Percentiles rank a stretch among this genome's conserved stretches.
Evolutionary conservation across 2,113 vertebrate species (phyloP).

Genomic region (Rhegmatorhina hoffmannsi): DNA sequence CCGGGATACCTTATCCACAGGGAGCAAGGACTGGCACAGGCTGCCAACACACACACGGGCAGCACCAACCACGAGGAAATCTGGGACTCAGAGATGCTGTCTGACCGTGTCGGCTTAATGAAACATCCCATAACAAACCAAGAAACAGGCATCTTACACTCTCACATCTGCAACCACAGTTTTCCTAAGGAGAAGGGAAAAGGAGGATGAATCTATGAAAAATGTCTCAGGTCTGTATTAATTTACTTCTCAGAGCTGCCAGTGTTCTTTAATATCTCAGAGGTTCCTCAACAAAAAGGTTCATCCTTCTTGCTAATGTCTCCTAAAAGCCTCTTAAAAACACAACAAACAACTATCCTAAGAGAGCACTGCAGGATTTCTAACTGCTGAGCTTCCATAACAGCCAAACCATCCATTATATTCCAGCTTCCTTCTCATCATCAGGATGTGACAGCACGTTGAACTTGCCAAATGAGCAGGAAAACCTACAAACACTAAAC

Average conservation of each 20-base stretch:
- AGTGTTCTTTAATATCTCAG: neutral
- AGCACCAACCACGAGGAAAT: neutral
- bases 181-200: neutral
- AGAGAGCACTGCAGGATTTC: neutral
- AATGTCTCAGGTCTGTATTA: neutral
- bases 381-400: neutral
- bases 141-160: neutral
- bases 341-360: neutral
- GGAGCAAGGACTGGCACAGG: neutral
- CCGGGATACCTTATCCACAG: neutral
- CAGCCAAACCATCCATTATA: conserved; percentile 11
- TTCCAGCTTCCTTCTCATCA: neutral
- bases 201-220: neutral
- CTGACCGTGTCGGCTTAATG: neutral
- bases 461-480: neutral
- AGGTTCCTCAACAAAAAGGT: neutral
- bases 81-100: neutral
- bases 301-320: neutral
- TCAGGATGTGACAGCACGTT: neutral
- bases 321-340: conserved; percentile 22
- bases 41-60: rapidly evolving
- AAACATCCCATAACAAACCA: neutral
- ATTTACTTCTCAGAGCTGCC: neutral
- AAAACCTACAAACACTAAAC: neutral
- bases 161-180: neutral